Conservation (phyloP, 2,113 vertebrate genomes). For the Centropus bengalensis region DNA sequence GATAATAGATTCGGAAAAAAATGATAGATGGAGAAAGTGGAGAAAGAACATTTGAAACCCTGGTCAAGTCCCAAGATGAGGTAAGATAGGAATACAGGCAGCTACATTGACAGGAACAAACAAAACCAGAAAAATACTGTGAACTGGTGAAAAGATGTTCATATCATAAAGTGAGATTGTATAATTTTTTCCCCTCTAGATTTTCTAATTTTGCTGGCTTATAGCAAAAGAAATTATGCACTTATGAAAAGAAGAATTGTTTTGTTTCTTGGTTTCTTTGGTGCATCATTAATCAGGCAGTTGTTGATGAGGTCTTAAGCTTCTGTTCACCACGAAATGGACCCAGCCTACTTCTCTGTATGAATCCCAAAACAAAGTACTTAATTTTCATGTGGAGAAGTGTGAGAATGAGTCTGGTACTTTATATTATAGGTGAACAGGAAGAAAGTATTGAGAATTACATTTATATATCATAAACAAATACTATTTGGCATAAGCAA, state of each 20-base stretch:
- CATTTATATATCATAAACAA: neutral
- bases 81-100: constrained; percentile 73
- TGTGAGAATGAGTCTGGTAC: neutral
- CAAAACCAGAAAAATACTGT: neutral
- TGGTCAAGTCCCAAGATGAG: constrained; percentile 98
- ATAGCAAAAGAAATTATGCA: neutral
- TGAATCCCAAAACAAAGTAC: constrained; percentile 21
- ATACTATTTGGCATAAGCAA: neutral
- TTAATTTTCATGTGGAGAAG: neutral
- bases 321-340: constrained; percentile 28
- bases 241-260: neutral
- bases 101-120: neutral
- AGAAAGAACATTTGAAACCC: constrained; percentile 90
- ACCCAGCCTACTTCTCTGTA: constrained; percentile 12
- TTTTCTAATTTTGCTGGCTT: neutral
- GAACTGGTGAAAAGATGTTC: neutral
- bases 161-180: neutral
- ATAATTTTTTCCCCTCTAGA: neutral
- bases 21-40: constrained; percentile 96
- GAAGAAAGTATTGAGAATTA: neutral
- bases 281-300: constrained; percentile 35
- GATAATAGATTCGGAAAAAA: constrained; percentile 88
- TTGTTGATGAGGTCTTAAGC: constrained; percentile 43
- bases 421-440: neutral
- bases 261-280: constrained; percentile 36